Base-by-base conservation (phyloP, 1,140 invertebrate species). In the Drosophila bocki region DNA sequence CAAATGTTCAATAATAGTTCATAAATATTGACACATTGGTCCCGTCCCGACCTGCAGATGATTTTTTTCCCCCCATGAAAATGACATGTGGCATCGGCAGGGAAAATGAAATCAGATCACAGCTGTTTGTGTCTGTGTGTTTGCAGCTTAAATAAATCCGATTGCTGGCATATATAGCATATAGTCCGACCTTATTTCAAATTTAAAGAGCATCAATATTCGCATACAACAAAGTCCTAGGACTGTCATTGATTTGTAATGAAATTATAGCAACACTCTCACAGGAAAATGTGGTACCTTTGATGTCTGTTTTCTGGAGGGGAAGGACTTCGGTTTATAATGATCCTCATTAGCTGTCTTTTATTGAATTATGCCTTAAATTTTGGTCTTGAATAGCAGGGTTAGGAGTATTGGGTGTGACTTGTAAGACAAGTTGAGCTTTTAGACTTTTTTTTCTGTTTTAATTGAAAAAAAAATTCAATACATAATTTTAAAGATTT, bases 51-150 rank as follows among this genome's bases (percentile, higher is more conserved):
- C 22, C 22, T 8, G 32, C 48, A 26, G 26, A 22, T 22, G 45
- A 32, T 42, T 68, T 56, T 58, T 48, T 47, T 6, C 13, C 0
- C n/a, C 6, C 29, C n/a, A n/a, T 11, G 13, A 67, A 67, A 69
- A 67, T 48, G 82, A 67, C 75, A 77, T 80, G 67, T 78, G 67
- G 53, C 62, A 47, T 22, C 13, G 51, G 51, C 19, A 0, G 53
- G 35, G 53, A 32, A 85, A 83, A 69, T 81, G 69, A 74, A 77
- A 81, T 85, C 82, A 77, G 63, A 65, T 53, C 54, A 78, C 26
- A 62, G 19, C 44, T 13, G 19, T 29, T 29, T 29, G 26, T 7
- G 12, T 22, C 22, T 35, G 47, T 33, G 42, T 39, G 35, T 22
- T 15, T 74, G 33, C 60, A 33, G 61, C 51, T 63, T 41, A 63